phyloP scores from a whole-genome alignment of 2,113 vertebrate species.

The Puffinus mauretanicus region DNA sequence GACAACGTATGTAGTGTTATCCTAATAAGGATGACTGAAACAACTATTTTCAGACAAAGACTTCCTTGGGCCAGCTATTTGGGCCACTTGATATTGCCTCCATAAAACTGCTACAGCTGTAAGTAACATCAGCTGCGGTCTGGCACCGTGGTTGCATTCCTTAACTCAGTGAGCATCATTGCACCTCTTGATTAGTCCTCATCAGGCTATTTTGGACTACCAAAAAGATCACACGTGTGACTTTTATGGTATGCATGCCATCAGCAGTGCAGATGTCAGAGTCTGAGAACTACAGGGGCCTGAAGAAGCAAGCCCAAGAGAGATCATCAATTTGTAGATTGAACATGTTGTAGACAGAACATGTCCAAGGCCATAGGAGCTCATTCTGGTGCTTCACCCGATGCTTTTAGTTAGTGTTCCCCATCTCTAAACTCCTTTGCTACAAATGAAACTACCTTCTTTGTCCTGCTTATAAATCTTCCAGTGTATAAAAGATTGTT shows the following conservation, averaged over 20 bases:
- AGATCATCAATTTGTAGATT: background rate
- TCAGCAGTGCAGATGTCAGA: background rate
- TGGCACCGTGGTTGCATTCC: background rate
- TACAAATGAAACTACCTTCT: background rate
- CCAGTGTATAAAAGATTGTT: background rate
- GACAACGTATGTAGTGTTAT: background rate
- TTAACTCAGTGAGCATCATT: background rate
- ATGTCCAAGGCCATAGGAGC: rapidly evolving
- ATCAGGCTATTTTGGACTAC: background rate
- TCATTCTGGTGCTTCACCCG: background rate
- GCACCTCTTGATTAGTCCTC: background rate
- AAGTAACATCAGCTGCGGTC: background rate
- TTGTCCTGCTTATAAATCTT: background rate
- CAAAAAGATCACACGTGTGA: background rate
- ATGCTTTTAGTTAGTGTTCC: background rate
- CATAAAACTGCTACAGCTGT: background rate
- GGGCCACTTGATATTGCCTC: background rate
- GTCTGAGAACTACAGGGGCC: background rate
- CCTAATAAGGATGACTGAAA: background rate
- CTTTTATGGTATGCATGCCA: background rate
- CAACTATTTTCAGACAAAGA: background rate
- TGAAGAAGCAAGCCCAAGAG: background rate
- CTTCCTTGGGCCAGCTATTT: background rate
- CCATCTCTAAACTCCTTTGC: background rate
- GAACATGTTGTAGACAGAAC: background rate